phyloP scores from a whole-genome alignment of 1,140 invertebrate genomes.

The Brachionus rubens region DNA sequence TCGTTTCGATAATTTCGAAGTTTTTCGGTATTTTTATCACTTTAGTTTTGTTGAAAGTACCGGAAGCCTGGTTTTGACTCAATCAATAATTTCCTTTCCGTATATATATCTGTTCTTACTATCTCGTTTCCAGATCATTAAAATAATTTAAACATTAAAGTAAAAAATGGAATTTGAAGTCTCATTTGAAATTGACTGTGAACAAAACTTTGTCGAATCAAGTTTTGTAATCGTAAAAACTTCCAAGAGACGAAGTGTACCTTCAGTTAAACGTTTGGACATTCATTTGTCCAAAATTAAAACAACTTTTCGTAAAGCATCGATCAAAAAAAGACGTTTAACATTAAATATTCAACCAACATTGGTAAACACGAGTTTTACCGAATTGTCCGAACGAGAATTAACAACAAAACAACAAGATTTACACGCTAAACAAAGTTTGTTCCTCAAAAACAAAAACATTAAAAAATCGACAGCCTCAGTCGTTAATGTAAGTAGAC shows the following conservation, averaged over 20 bases:
- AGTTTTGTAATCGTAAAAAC: neutral
- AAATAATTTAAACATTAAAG: neutral
- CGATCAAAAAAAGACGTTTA: neutral
- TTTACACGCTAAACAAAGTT: no score
- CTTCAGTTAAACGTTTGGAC: slow-evolving; percentile 18
- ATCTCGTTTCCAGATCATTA: neutral
- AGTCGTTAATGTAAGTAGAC: no score
- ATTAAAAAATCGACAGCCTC: no score
- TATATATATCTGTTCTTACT: neutral
- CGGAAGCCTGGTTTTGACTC: neutral
- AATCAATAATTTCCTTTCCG: neutral
- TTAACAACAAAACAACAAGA: no score
- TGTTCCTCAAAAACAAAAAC: no score
- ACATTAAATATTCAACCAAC: neutral
- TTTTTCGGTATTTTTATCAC: slow-evolving; percentile 22
- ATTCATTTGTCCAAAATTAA: slow-evolving; percentile 10
- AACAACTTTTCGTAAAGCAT: neutral
- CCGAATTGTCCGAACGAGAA: no score
- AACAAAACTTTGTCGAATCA: slow-evolving; percentile 13
- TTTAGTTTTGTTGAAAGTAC: neutral
- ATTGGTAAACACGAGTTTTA: no score
- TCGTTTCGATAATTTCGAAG: slow-evolving; percentile 23
- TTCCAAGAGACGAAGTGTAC: neutral
- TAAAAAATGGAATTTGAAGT: slow-evolving; percentile 28
- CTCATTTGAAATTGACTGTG: neutral